Percentiles rank a stretch among this genome's conserved stretches.
Conservation (phyloP, 2,888 invertebrate genomes). For the Pheosia tremula region DNA sequence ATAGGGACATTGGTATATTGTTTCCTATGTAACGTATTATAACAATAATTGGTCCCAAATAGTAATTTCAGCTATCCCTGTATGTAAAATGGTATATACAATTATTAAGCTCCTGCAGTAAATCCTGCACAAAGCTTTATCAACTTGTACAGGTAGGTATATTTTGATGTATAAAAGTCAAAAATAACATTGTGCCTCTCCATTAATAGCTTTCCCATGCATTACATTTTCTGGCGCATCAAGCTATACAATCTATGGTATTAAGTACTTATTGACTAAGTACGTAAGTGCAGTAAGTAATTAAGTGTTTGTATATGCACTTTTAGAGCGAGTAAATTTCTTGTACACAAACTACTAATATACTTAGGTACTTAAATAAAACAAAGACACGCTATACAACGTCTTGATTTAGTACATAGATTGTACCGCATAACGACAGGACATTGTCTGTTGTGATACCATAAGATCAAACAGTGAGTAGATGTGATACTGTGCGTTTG, state of each 20-base stretch:
- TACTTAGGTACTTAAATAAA: neutral
- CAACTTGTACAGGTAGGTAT: neutral
- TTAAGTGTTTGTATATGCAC: neutral
- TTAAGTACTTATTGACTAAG: constrained; percentile 26
- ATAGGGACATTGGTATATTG: neutral
- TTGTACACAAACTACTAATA: neutral
- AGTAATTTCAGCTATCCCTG: neutral
- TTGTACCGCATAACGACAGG: constrained; percentile 54
- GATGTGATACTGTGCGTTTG: neutral
- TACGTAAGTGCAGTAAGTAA: constrained; percentile 18
- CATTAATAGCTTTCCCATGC: neutral
- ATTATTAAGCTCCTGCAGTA: neutral
- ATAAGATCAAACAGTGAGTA: neutral
- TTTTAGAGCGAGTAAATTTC: neutral
- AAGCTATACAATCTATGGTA: neutral
- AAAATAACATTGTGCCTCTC: neutral
- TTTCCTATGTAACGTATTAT: neutral
- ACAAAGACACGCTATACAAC: constrained; percentile 31
- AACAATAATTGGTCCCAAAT: constrained; percentile 34
- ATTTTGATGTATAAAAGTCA: neutral
- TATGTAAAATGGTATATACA: neutral
- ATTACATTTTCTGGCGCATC: too few species aligned
- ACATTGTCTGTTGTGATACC: constrained; percentile 8
- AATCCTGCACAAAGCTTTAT: neutral
- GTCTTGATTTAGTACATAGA: constrained; percentile 39